phyloP scores from a whole-genome alignment of 2,888 invertebrate genomes.

The Lithosia quadra region DNA sequence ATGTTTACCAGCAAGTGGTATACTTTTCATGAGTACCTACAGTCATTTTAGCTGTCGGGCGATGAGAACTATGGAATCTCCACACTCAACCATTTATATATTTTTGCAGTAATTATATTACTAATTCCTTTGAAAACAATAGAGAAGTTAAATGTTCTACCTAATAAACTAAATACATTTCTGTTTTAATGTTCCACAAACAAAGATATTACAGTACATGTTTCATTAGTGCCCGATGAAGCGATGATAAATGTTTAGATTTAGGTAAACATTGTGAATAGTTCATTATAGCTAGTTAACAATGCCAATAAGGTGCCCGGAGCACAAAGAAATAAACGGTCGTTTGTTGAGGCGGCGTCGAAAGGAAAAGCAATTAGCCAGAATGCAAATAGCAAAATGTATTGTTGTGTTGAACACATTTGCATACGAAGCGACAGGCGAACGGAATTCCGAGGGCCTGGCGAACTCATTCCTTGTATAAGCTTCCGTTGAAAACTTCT shows the following conservation, averaged over 20 bases:
- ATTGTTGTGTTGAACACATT: slow-evolving; percentile 77
- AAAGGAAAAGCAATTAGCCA: slow-evolving; percentile 84
- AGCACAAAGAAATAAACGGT: slow-evolving; percentile 69
- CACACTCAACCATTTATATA: neutral
- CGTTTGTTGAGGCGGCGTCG: slow-evolving; percentile 67
- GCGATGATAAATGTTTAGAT: slow-evolving; percentile 9
- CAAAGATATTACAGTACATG: neutral
- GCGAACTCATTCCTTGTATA: slow-evolving; percentile 58
- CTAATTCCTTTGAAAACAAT: neutral
- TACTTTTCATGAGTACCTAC: too few relatives aligned
- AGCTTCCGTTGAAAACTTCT: slow-evolving; percentile 70
- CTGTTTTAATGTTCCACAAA: neutral
- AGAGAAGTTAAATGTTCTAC: neutral
- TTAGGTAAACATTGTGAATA: slow-evolving; percentile 35
- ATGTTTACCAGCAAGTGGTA: too few relatives aligned
- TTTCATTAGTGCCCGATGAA: slow-evolving; percentile 6
- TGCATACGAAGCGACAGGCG: slow-evolving; percentile 75
- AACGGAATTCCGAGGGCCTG: slow-evolving; percentile 64
- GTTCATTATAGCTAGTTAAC: slow-evolving; percentile 54
- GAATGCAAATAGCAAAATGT: slow-evolving; percentile 80
- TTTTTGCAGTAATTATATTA: neutral
- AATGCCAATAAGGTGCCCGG: slow-evolving; percentile 65
- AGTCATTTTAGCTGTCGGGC: too few relatives aligned
- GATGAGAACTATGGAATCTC: neutral
- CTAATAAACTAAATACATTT: too few relatives aligned